phyloP scores from a whole-genome alignment of 2,888 invertebrate genomes.

The Lochmaea capreae region DNA sequence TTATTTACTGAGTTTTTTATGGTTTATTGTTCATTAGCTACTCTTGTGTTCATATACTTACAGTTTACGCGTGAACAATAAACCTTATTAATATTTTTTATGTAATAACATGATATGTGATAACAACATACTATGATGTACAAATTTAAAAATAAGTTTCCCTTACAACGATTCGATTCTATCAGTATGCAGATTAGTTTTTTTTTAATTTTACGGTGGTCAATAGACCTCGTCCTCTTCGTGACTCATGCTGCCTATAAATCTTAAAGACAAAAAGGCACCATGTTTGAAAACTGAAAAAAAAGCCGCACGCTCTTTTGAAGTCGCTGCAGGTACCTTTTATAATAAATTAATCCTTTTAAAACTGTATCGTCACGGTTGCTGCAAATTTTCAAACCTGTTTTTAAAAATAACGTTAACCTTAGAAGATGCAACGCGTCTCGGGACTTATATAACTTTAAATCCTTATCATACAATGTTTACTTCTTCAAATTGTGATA shows the following conservation, averaged over 20 bases:
- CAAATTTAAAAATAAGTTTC: not conserved
- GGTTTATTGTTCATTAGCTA: too few relatives aligned
- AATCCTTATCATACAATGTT: not conserved
- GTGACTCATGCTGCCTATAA: conserved; percentile 9
- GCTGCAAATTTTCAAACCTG: conserved; percentile 18
- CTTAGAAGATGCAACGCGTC: conserved; percentile 17
- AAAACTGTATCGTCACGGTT: conserved; percentile 21
- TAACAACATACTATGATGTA: too few relatives aligned
- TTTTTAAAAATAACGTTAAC: conserved; percentile 15
- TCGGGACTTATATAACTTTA: conserved; percentile 12
- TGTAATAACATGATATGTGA: too few relatives aligned
- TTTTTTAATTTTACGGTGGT: not conserved
- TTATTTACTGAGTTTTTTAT: too few relatives aligned
- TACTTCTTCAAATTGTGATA: not conserved
- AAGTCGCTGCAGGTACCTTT: conserved; percentile 20
- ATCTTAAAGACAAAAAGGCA: not conserved
- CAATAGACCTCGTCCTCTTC: not conserved
- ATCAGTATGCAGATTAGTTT: not conserved
- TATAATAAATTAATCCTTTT: conserved; percentile 14
- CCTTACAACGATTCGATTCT: not conserved
- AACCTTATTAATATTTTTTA: too few relatives aligned
- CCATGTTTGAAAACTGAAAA: not conserved
- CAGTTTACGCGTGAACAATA: too few relatives aligned
- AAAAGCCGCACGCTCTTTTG: conserved; percentile 14
- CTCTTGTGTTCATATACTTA: too few relatives aligned